Conservation (phyloP, 2,797 vertebrate genomes). For the Anguilla anguilla region DNA sequence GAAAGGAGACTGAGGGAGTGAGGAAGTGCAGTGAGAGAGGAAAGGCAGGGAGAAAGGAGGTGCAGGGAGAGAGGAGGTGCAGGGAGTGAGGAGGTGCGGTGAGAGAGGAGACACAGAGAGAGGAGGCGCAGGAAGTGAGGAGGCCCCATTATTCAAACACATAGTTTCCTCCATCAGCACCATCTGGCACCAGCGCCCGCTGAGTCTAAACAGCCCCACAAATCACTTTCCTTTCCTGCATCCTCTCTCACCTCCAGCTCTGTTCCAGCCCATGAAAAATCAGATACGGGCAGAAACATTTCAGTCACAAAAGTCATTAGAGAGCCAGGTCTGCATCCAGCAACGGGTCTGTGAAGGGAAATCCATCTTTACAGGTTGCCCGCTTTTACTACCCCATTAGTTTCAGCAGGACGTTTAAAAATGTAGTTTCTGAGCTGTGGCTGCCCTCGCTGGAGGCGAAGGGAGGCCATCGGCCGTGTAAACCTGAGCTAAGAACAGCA, state of each 20-base stretch:
- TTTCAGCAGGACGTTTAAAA: slow-evolving; percentile 40
- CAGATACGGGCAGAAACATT: slow-evolving; percentile 12
- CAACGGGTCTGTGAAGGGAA: slow-evolving; percentile 36
- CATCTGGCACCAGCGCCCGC: slow-evolving; percentile 27
- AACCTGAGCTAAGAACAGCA: slow-evolving; percentile 35
- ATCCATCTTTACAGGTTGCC: slow-evolving; percentile 48
- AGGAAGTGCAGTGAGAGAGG: not conserved
- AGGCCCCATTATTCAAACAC: slow-evolving; percentile 31
- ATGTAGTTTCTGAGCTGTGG: slow-evolving; percentile 27
- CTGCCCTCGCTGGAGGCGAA: slow-evolving; percentile 40
- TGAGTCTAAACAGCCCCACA: slow-evolving; percentile 36
- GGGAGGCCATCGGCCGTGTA: slow-evolving; percentile 42
- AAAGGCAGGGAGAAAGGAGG: not conserved
- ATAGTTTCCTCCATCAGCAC: slow-evolving; percentile 11
- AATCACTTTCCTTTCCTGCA: slow-evolving; percentile 58
- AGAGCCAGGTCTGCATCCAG: slow-evolving; percentile 31
- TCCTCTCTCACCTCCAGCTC: slow-evolving; percentile 56
- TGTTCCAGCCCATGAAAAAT: slow-evolving; percentile 41
- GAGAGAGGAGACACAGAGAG: not conserved
- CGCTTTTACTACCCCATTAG: slow-evolving; percentile 41
- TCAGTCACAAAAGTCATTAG: slow-evolving; percentile 31
- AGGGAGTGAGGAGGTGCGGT: too few species aligned
- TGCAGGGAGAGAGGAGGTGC: not conserved
- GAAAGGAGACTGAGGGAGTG: not conserved
- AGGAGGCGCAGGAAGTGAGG: not conserved